Conservation (phyloP, 2,113 vertebrate species). For the Pomatostomus ruficeps region DNA sequence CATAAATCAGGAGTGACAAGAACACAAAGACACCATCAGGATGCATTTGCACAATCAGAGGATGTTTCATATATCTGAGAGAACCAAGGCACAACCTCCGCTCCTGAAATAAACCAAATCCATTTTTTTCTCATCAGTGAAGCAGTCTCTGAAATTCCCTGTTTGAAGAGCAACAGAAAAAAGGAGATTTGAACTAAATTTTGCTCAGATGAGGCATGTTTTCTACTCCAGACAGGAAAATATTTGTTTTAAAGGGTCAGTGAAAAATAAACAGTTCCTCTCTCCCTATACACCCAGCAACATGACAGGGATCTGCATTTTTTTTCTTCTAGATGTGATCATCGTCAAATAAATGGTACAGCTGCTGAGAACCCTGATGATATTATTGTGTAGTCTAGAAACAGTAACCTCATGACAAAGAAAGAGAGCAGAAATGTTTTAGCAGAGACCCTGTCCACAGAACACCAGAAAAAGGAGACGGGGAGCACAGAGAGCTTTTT, state of each 20-base stretch:
- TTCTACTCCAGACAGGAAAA: conserved; percentile 23
- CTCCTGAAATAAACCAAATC: conserved; percentile 57
- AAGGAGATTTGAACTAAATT: conserved; percentile 26
- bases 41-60: conserved; percentile 66
- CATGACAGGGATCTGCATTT: not conserved
- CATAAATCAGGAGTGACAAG: conserved; percentile 70
- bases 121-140: conserved; percentile 27
- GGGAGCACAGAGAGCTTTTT: not conserved
- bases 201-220: conserved; percentile 4
- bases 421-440: not conserved
- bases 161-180: conserved; percentile 53
- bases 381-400: not conserved
- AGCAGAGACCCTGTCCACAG: not conserved
- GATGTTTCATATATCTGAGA: conserved; percentile 58
- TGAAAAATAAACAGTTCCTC: not conserved
- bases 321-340: not conserved
- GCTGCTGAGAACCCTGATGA: not conserved
- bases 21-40: conserved; percentile 69
- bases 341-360: not conserved
- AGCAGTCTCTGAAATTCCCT: conserved; percentile 35
- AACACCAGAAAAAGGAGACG: not conserved
- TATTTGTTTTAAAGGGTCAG: conserved; percentile 36
- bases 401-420: not conserved
- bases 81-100: conserved; percentile 42
- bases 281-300: not conserved